Evolutionary conservation across 2,113 vertebrate species (phyloP), one percentile per base, ranked within the genome.

Genomic region (Bos javanicus): DNA sequence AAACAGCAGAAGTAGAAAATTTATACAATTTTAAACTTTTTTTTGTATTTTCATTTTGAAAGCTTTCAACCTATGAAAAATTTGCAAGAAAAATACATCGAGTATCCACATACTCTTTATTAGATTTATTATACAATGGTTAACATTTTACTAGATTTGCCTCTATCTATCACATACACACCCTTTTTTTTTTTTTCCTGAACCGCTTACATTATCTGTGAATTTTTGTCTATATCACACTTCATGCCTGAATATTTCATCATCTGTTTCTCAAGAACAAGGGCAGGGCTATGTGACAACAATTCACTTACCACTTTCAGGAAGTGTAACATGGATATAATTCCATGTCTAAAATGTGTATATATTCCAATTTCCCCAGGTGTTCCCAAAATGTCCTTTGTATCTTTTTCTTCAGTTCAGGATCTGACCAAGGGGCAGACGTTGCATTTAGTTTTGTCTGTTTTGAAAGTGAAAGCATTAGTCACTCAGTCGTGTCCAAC

Each of bases 201-300:
- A 83, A 83, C 59, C 12, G 28, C 23, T 80, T 46, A 64, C 12
- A 71, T 89, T 82, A 71, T 33, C 48, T 71, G 11, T 21, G 50
- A 94, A 71, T 67, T 93, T 87, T 93, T 26, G 33, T 50, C n/a
- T 86, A 3, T 87, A 64, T 57, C 30, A 89, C 30, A 94, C 36
- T 89, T 67, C 16, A 94, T 0, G 4, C 7, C 50, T 57, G 67
- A 94, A 64, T 94, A 57, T 82, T 81, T 82, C 21, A 30, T 48
- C 39, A 57, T 36, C 6, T 46, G 26, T 82, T 94, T 88, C 60
- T 36, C 12, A 71, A 82, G 57, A 94, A 82, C 28, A 88, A 94
- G 26, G 23, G 11, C 43, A 78, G 39, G 43, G 8, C 14, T 28
- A 19, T 57, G 52, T 78, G 43, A 13, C 6, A 21, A n/a, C 71